Base-by-base conservation (phyloP, 2,888 invertebrate species). In the Chelonus formosanus region DNA sequence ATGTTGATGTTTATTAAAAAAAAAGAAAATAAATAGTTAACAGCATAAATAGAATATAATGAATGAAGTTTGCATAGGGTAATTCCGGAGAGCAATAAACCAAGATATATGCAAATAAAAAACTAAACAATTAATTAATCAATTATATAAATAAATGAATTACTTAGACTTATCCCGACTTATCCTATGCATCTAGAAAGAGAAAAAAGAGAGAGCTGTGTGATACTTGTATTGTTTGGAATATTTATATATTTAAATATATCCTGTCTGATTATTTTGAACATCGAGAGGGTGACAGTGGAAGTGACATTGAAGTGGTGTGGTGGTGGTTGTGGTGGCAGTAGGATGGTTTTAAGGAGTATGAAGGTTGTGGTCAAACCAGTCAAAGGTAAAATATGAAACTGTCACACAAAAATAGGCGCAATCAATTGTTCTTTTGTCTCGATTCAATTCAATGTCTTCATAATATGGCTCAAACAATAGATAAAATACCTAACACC, bases 291-390 rank as follows among this genome's bases (percentile, higher is more conserved):
- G 61, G 61, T 61, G 61, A 53, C 53, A 53, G 53, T 71, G 68
- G 68, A 63, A 50, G 68, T 68, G 65, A 65, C 69, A 59, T 65
- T 67, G 53, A 56, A 65, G 63, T 72, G 68, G 70, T 69, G 72
- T 72, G 67, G 68, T 72, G 67, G 70, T 65, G 70, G 67, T 69
- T 63, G 69, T 72, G 64, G 68, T 72, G 68, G 65, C 67, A 70
- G 64, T 70, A 60, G 69, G 63, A 69, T 71, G 69, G 67, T 71
- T 65, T 53, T 45, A 35, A 67, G 62, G 67, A 58, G 7, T 31
- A n/a, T 61, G 53, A 35, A 61, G 44, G 61, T 61, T 34, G 43
- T 61, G 53, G 45, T 61, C n/a, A 61, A 61, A 61, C 60, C 60
- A 52, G 60, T 61, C 52, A 61, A 32, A 61, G 52, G 52, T 61